A percentile compares a stretch with the other conserved stretches of the same genome.
phyloP scores from a whole-genome alignment of 2,888 invertebrate genomes.

The Andrena minutula region DNA sequence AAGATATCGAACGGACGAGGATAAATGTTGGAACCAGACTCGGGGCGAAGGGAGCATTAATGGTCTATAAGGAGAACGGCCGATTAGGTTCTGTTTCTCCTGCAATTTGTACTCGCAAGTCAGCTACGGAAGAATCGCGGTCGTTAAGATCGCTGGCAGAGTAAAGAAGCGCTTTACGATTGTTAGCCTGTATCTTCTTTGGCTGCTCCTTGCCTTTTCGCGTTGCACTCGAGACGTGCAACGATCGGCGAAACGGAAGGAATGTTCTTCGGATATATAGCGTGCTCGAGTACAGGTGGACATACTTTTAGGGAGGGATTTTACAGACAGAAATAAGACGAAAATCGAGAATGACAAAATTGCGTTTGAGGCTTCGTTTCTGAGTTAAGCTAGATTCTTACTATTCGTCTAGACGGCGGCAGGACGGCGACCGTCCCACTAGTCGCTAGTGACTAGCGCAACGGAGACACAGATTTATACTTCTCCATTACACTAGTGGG shows the following conservation, averaged over 20 bases:
- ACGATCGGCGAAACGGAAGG: background rate
- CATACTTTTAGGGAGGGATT: no score
- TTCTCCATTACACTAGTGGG: no score
- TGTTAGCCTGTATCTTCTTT: conserved; percentile 15
- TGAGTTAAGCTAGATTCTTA: no score
- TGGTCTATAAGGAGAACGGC: conserved; percentile 34
- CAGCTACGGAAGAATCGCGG: conserved; percentile 38
- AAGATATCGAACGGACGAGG: conserved; percentile 38
- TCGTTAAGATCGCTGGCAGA: conserved; percentile 30
- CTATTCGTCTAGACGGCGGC: no score
- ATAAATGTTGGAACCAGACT: conserved; percentile 22
- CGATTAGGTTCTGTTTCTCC: conserved; percentile 41
- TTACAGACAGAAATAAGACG: no score
- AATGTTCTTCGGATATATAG: background rate
- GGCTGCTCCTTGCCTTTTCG: background rate
- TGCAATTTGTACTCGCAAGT: conserved; percentile 41
- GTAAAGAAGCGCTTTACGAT: conserved; percentile 41
- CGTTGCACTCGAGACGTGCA: background rate
- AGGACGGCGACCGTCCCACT: no score
- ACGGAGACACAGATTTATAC: no score
- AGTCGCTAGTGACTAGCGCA: no score
- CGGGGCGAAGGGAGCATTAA: conserved; percentile 39
- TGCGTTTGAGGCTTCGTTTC: no score
- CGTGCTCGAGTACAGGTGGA: no score
- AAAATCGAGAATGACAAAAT: no score